Conservation (phyloP, 2,797 vertebrate genomes). For the Peromyscus melanophrys region DNA sequence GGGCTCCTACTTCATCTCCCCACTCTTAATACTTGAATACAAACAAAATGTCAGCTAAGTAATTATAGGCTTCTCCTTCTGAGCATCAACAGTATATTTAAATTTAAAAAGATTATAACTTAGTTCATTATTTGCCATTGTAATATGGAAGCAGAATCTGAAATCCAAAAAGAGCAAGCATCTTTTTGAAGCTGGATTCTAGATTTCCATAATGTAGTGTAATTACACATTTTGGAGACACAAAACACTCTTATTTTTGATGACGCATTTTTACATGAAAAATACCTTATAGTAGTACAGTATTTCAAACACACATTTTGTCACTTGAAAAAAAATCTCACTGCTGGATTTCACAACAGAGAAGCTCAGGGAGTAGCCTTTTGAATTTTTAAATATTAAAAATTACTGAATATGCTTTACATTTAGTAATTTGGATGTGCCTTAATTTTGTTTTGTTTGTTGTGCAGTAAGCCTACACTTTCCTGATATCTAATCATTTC, state of each 20-base stretch:
- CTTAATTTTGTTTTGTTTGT: background rate
- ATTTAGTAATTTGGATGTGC: constrained; percentile 11
- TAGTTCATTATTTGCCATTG: constrained; percentile 3
- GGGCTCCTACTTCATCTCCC: constrained; percentile 15
- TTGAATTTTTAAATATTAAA: constrained; percentile 49
- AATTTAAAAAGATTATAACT: background rate
- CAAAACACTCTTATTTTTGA: background rate
- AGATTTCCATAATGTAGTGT: constrained; percentile 31
- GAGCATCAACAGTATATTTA: background rate
- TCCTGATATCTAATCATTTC: background rate
- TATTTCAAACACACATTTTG: background rate
- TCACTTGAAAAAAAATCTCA: constrained; percentile 10
- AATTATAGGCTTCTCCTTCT: constrained; percentile 32
- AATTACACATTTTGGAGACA: constrained; percentile 24
- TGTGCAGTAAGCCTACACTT: background rate
- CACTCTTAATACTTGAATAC: background rate
- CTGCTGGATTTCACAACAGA: constrained; percentile 56
- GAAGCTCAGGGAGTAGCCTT: background rate
- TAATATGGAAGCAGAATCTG: constrained; percentile 18
- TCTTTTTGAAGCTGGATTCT: background rate
- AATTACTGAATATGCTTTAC: background rate
- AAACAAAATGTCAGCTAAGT: constrained; percentile 19
- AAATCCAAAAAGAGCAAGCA: background rate
- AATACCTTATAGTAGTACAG: background rate
- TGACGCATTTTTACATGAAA: constrained; percentile 35